Evolutionary conservation across 2,797 vertebrate species (phyloP).

Genomic region (Heterohyrax brucei): DNA sequence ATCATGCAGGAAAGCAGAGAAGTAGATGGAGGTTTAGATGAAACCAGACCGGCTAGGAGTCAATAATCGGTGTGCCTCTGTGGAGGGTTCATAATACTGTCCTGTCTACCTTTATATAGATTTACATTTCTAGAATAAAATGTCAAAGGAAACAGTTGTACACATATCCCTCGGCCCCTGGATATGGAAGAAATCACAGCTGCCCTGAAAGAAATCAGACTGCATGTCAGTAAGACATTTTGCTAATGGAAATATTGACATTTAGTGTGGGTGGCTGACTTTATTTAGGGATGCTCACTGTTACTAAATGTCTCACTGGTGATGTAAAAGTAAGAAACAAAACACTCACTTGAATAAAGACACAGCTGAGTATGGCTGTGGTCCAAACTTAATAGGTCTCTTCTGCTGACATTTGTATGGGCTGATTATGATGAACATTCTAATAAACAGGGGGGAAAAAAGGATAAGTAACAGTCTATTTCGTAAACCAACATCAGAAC

Average conservation of each 20-base stretch:
- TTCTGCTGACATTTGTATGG: conserved; percentile 53
- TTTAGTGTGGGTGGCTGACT: background rate
- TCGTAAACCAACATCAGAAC: conserved; percentile 56
- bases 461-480: conserved; percentile 8
- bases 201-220: conserved; percentile 20
- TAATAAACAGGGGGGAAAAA: conserved; percentile 35
- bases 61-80: background rate
- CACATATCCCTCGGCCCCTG: background rate
- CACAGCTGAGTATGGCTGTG: background rate
- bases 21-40: background rate
- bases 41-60: background rate
- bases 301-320: conserved; percentile 19
- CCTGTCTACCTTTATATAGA: background rate
- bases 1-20: background rate
- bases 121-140: conserved; percentile 31
- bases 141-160: background rate
- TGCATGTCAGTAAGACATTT: background rate
- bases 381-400: conserved; percentile 5
- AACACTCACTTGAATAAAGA: conserved; percentile 27
- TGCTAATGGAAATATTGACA: conserved; percentile 10
- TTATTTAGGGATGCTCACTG: background rate
- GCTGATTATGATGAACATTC: conserved; percentile 3
- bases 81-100: background rate
- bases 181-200: conserved; percentile 11
- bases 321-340: background rate